A percentile compares a stretch with the other conserved stretches of the same genome.
phyloP scores from a whole-genome alignment of 2,113 vertebrate species.

The Sinocyclocheilus grahami region DNA sequence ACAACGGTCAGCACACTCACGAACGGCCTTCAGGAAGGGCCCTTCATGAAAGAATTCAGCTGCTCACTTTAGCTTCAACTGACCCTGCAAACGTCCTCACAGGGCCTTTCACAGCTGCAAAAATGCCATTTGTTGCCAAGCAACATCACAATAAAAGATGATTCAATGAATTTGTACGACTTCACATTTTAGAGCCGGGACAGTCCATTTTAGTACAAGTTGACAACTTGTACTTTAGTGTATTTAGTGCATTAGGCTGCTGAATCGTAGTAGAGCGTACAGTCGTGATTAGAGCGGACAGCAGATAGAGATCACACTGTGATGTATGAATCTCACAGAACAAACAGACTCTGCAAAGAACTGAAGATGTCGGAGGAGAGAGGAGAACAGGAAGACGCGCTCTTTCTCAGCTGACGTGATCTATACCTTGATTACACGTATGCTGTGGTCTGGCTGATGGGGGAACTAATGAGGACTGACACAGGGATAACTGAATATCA shows the following conservation, averaged over 20 bases:
- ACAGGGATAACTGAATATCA: slow-evolving; percentile 1
- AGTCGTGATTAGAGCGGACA: neutral
- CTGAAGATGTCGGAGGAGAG: neutral
- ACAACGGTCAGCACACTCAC: neutral
- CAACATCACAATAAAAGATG: neutral
- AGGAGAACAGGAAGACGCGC: too few species aligned
- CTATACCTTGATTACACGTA: slow-evolving; percentile 7
- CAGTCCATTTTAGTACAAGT: too few species aligned
- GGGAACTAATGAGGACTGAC: slow-evolving; percentile 31
- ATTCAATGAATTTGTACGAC: neutral
- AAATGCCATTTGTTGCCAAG: neutral
- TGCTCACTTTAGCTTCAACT: neutral
- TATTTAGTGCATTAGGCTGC: neutral
- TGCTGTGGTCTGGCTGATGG: neutral
- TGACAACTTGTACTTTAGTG: neutral
- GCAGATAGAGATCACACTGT: slow-evolving; percentile 20
- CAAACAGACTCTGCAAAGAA: neutral
- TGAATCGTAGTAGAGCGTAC: neutral
- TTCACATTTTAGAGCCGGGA: too few species aligned
- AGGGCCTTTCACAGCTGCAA: neutral
- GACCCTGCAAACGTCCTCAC: neutral
- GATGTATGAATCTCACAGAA: slow-evolving; percentile 3
- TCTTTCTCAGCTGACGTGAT: neutral
- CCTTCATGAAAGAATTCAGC: neutral
- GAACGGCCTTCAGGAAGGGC: neutral